Base-by-base conservation (phyloP, 2,797 vertebrate species). In the Oryzias dopingdopingensis region DNA sequence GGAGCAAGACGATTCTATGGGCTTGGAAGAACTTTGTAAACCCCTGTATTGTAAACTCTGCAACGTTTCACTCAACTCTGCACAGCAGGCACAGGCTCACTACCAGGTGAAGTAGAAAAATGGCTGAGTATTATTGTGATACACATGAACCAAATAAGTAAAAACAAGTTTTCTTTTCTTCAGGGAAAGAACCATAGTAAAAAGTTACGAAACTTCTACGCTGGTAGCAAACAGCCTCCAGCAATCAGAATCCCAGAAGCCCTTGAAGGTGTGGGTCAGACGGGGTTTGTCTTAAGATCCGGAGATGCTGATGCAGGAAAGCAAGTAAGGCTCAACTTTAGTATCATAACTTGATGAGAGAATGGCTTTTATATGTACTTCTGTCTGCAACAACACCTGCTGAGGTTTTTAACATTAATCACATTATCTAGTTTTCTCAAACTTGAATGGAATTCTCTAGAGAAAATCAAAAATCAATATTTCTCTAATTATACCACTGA, bases 111-210 rank as follows among this genome's bases (percentile, higher is more conserved):
- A 89, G 47, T 23, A 5, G 4, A 42, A 16, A 42, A 6, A 42
- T 15, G 6, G 14, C 42, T 16, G 12, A 12, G 3, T 1, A 12
- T 13, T 12, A 37, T 12, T 13, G 32, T 37, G 32, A 37, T 37
- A 12, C 32, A 37, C 2, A 37, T 37, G 32, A 37, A 37, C 32
- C 8, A 37, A 37, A 37, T 37, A 37, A 37, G 10, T 4, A 12
- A 37, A 37, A 37, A 37, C 26, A 29, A 3, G 12, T 10, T 37
- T 32, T 4, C 32, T 37, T 37, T 10, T 37, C 32, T 67, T 4
- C 79, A 99, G 97, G 97, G 97, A 73, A 99, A 98, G 91, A 99
- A 98, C 81, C 97, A 99, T 91, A 95, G 94, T 85, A 98, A 98
- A 90, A 99, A 98, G 77, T 86, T 98, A 59, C 90, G 96, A 65